These are phyloP conservation scores for Lysandra bellargus DNA, from an alignment of 2,888 invertebrate genomes.

Conservation along the genomic window DNA sequence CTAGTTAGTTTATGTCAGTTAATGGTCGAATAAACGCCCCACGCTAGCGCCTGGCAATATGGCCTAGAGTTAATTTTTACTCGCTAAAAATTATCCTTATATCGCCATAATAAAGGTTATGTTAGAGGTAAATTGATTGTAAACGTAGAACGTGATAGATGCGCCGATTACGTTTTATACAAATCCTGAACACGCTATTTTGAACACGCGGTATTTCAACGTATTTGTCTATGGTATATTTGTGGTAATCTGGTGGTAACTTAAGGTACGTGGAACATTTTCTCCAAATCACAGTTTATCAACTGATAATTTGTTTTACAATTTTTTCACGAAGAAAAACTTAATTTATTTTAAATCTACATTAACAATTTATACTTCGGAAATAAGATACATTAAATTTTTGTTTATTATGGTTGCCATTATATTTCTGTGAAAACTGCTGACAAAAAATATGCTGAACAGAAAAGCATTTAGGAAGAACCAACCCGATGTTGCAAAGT, in stretches of 20 bases:
- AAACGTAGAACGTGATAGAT: neutral
- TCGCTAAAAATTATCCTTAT: neutral
- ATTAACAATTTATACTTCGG: no score
- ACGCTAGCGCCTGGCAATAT: neutral
- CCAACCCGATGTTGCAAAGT: neutral
- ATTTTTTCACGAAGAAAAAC: no score
- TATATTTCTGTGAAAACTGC: neutral
- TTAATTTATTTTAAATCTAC: no score
- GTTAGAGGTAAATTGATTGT: neutral
- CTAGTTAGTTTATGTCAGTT: slow-evolving; percentile 16
- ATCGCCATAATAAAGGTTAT: no score
- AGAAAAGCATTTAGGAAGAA: neutral
- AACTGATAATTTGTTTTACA: no score
- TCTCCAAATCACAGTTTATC: no score
- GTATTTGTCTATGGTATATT: neutral
- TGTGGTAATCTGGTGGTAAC: neutral
- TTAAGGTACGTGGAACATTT: no score
- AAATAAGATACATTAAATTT: no score
- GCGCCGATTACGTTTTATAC: neutral
- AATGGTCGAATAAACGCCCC: slow-evolving; percentile 10
- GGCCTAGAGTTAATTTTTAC: neutral
- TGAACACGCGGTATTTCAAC: neutral
- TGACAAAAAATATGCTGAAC: neutral
- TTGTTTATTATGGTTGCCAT: no score
- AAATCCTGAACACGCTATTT: neutral